Conservation (phyloP, 1,140 invertebrate species). For the Diorhabda carinulata region DNA sequence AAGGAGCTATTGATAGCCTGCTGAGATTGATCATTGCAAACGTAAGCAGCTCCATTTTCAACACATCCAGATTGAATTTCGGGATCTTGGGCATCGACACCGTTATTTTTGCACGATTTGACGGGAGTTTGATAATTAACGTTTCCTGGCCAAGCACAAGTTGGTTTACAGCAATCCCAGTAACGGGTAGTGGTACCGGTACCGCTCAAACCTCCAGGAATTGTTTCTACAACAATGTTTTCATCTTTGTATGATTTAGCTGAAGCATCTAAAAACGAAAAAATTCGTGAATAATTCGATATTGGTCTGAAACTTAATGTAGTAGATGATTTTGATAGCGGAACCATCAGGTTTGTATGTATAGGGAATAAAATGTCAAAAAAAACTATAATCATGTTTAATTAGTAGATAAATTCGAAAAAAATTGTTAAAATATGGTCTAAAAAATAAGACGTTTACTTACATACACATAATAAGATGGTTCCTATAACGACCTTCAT, state of each 20-base stretch:
- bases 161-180: conserved; percentile 32
- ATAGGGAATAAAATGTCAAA: no score
- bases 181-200: conserved; percentile 26
- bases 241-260: neutral
- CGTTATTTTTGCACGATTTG: conserved; percentile 9
- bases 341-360: no score
- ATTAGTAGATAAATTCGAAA: no score
- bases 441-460: no score
- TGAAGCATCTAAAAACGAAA: neutral
- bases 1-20: conserved; percentile 11
- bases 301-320: neutral
- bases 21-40: conserved; percentile 14
- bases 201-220: conserved; percentile 16
- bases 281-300: neutral
- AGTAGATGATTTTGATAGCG: no score
- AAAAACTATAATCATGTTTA: no score
- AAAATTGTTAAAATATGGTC: no score
- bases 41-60: conserved; percentile 7
- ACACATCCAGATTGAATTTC: conserved; percentile 19
- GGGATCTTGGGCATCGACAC: conserved; percentile 3
- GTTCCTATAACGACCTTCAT: no score
- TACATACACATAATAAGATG: no score
- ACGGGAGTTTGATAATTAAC: conserved; percentile 17
- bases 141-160: conserved; percentile 28
- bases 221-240: neutral